A percentile compares a stretch with the other conserved stretches of the same genome.
phyloP scores from a whole-genome alignment of 2,888 invertebrate species.

The Chironomus tentans region DNA sequence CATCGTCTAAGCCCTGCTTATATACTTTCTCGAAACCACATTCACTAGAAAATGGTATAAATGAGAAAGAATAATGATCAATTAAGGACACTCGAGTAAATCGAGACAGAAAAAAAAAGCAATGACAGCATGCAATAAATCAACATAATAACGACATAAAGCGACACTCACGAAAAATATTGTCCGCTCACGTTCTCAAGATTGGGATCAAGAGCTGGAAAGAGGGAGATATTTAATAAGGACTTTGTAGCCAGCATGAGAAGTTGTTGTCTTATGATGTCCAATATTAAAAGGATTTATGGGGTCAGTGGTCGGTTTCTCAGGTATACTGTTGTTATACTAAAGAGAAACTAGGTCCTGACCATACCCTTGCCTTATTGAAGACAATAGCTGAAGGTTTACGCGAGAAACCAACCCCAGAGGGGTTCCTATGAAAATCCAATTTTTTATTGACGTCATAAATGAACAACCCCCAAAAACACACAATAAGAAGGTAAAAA shows the following conservation, averaged over 20 bases:
- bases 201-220: constrained; percentile 47
- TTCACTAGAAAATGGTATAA: constrained; percentile 41
- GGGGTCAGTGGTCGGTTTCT: too few species aligned
- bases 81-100: not conserved
- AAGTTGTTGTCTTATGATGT: too few species aligned
- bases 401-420: too few species aligned
- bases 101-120: not conserved
- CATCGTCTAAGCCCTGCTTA: constrained; percentile 45
- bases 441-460: too few species aligned
- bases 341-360: too few species aligned
- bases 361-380: too few species aligned
- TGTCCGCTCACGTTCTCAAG: constrained; percentile 52
- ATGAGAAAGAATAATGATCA: not conserved
- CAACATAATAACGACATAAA: constrained; percentile 3
- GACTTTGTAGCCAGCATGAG: too few species aligned
- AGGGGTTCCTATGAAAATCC: too few species aligned
- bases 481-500: not conserved
- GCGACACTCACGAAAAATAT: constrained; percentile 49
- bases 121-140: not conserved
- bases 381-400: too few species aligned
- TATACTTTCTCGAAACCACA: constrained; percentile 46
- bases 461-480: too few species aligned
- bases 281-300: too few species aligned
- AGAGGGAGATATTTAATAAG: not conserved
- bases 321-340: too few species aligned